Conservation (phyloP, 2,797 vertebrate genomes). For the Acrossocheilus fasciatus region DNA sequence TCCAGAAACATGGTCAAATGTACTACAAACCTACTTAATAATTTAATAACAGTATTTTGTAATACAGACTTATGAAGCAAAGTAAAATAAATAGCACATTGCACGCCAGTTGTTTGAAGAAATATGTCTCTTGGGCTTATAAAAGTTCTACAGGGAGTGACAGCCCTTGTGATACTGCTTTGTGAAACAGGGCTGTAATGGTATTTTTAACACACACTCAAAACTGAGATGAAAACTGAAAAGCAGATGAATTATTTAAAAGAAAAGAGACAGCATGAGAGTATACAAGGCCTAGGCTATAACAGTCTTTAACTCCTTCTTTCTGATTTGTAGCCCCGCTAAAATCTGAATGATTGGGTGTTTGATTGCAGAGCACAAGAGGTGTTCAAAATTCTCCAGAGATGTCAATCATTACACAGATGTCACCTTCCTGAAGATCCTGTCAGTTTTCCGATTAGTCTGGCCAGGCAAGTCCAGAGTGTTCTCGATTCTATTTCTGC, state of each 20-base stretch:
- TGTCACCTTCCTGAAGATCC: neutral
- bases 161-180: neutral
- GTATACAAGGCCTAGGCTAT: neutral
- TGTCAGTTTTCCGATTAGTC: slow-evolving; percentile 6
- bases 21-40: neutral
- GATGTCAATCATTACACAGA: neutral
- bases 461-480: slow-evolving; percentile 3
- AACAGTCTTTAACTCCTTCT: neutral
- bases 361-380: slow-evolving; percentile 2
- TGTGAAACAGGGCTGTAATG: neutral
- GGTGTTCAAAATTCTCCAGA: neutral
- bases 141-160: neutral
- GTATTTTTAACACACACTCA: neutral
- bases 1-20: neutral
- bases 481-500: slow-evolving; percentile 43
- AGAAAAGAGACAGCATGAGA: neutral
- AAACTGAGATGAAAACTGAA: neutral
- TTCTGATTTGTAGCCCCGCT: neutral
- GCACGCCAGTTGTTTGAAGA: neutral
- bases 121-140: neutral
- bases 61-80: neutral
- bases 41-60: neutral
- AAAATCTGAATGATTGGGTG: neutral
- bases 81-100: neutral
- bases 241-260: neutral